Base-by-base conservation (phyloP, 2,888 invertebrate species). In the Prosopocoilus inquinatus region DNA sequence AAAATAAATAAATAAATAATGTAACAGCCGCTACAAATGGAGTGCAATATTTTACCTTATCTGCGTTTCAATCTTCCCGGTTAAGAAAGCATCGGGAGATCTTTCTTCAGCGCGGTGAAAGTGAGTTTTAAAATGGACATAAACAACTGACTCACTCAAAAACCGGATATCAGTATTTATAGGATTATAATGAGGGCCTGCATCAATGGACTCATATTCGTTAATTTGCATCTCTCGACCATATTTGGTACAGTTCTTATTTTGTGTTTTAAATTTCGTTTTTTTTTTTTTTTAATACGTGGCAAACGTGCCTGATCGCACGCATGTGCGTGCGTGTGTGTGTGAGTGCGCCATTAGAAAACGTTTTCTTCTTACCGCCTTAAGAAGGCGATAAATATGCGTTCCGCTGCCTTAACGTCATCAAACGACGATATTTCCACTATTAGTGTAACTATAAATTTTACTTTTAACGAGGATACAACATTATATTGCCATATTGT, bases 71-170 rank as follows among this genome's bases (percentile, higher is more conserved):
- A 41, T 41, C 41, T 9, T 12, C 11, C 41, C 13, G 41, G 41
- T 41, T 41, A 41, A 41, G 41, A 41, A 41, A 41, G 16, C 41
- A 41, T 41, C 41, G 16, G 16, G 41, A 41, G 41, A 41, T 41
- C n/a, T 41, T 41, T 41, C 41, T 11, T 41, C 41, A 16, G 41
- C 12, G 16, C 15, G 12, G 41, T 15, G 41, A 41, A 41, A 41
- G 41, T 41, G 41, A 41, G 41, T 16, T 41, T 41, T 41, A 41
- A 41, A 41, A 41, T 41, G 41, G 13, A 41, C 15, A 41, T 41
- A 41, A 41, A 41, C 41, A 41, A 41, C 41, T 41, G 41, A 41
- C 41, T 41, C 41, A 41, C 41, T 41, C 41, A 41, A 41, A 41
- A 41, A 41, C 41, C 41, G 41, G 41, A 41, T 41, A 41, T 41